These are phyloP conservation scores for Nestor notabilis DNA, from an alignment of 2,113 vertebrate species.

Conservation along the genomic window DNA sequence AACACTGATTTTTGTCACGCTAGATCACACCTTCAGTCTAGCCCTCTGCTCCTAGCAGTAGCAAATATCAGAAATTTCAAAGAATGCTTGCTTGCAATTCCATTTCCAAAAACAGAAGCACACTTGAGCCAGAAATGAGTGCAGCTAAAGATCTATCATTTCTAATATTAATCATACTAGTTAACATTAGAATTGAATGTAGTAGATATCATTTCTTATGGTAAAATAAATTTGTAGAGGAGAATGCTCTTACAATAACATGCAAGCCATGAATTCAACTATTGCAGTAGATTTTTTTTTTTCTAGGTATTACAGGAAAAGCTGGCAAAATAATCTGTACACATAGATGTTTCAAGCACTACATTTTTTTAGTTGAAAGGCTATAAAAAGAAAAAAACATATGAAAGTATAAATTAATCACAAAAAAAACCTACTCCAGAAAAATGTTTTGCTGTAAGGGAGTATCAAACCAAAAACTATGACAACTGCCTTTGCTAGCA, in stretches of 20 bases:
- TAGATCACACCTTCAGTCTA: not conserved
- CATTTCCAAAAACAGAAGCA: not conserved
- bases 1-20: not conserved
- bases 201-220: not conserved
- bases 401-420: not conserved
- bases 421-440: not conserved
- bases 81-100: not conserved
- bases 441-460: not conserved
- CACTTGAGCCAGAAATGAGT: not conserved
- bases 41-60: not conserved
- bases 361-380: not conserved
- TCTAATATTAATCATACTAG: not conserved
- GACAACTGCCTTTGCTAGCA: constrained; percentile 22
- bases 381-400: not conserved
- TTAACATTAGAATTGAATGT: not conserved
- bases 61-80: not conserved
- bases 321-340: not conserved
- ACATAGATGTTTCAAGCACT: not conserved
- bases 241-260: not conserved
- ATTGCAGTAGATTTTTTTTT: not conserved
- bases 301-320: not conserved
- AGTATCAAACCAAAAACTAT: not conserved
- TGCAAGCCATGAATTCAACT: not conserved
- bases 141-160: not conserved
- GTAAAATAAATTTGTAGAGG: not conserved